Base-by-base conservation (phyloP, 23 tunicate genomes). In the Aplidium turbinatum region DNA sequence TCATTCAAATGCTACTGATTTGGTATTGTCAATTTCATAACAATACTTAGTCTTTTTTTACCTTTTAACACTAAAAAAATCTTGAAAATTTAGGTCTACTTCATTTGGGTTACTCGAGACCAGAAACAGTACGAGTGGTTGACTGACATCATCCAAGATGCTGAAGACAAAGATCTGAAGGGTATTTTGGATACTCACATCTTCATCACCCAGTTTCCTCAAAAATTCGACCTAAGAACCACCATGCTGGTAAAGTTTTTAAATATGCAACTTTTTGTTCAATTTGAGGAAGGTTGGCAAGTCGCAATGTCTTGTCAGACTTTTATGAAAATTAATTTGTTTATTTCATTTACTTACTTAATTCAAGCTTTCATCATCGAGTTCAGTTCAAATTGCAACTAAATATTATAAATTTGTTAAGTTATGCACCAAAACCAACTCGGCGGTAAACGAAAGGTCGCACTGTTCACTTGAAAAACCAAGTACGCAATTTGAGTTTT, bases 51-150 rank as follows among this genome's bases (percentile, higher is more conserved):
- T 16, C 13, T 16, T 42, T 42, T 42, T 16, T 16, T 42, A 11
- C 11, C 50, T 42, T 42, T 42, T 42, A 42, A 9, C 50, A 42
- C 16, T 42, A 9, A 42, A 42, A 9, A 11, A 11, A 16, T 42
- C 50, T n/a, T n/a, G n/a, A n/a, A n/a, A 13, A 9, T 54, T 20
- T 58, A 89, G 96, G 96, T 89, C 21, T 82, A 82, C 72, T 89
- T 89, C 68, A 77, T 89, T 79, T 89, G 96, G 96, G 54, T 89
- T 4, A 89, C 96, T 9, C 67, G 94, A 50, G 87, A 89, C 57
- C 95, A 93, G 70, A 87, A 87, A 27, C 94, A 93, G 27, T 93
- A 81, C 70, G 98, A 93, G 47, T 93, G 98, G 98, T 39, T 93
- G 85, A 82, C 87, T 16, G 98, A 93, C 42, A 93, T 93, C 31